Percentiles rank a stretch among this genome's conserved stretches.
Conservation (phyloP, 2,797 vertebrate species). For the Meriones psammophilus region DNA sequence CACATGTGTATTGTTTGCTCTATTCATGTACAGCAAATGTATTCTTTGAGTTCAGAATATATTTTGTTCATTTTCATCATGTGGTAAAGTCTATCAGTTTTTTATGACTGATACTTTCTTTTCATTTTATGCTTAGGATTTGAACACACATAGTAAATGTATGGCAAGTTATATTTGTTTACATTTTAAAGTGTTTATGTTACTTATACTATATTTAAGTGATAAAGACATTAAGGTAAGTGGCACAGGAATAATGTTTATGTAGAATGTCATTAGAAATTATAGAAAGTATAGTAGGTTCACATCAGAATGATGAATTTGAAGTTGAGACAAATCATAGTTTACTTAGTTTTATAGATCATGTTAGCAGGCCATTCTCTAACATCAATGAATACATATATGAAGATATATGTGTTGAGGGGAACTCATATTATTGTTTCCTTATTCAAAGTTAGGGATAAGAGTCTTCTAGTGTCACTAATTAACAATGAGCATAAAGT, state of each 20-base stretch:
- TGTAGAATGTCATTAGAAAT: background rate
- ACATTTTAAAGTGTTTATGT: background rate
- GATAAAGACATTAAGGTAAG: background rate
- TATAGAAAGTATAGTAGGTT: background rate
- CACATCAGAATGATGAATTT: background rate
- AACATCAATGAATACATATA: background rate
- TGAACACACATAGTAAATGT: background rate
- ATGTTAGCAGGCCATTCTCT: background rate
- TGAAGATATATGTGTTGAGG: background rate
- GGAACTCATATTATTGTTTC: background rate
- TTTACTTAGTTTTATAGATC: background rate
- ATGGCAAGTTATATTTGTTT: background rate
- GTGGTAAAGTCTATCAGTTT: background rate
- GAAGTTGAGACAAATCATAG: background rate
- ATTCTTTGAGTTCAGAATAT: background rate
- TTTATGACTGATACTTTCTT: conserved; percentile 9
- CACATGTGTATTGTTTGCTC: background rate
- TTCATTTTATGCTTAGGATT: background rate
- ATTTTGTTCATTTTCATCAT: background rate
- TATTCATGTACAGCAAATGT: background rate
- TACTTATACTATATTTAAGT: conserved; percentile 3
- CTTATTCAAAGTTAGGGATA: background rate
- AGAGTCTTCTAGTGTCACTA: background rate
- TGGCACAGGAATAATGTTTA: background rate
- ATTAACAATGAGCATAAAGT: background rate